These are phyloP conservation scores for Corvus moneduloides DNA, from an alignment of 2,113 vertebrate genomes.

Conservation along the genomic window DNA sequence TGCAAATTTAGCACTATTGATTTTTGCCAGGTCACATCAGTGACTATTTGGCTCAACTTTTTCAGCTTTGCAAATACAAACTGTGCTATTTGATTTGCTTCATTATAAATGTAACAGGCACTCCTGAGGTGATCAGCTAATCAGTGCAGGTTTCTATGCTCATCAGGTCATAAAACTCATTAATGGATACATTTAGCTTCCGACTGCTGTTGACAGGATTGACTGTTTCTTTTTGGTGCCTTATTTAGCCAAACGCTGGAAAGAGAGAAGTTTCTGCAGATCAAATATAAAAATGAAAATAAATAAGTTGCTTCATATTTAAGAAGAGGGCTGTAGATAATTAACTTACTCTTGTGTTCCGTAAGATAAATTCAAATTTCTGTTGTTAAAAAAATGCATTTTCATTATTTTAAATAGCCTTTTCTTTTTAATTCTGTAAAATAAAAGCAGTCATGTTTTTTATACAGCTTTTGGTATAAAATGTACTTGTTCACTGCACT, in stretches of 20 bases:
- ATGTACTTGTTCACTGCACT: neutral
- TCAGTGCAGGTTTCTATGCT: slow-evolving; percentile 14
- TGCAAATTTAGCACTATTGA: neutral
- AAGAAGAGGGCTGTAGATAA: neutral
- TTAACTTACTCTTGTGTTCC: neutral
- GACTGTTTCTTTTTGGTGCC: neutral
- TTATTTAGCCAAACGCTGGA: neutral
- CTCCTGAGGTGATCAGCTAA: slow-evolving; percentile 40
- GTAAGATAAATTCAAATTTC: neutral
- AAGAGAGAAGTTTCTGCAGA: neutral
- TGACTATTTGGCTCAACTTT: neutral
- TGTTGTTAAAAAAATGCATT: neutral
- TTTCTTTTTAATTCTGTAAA: neutral
- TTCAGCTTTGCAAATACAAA: neutral
- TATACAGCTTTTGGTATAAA: neutral
- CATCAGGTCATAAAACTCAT: slow-evolving; percentile 58
- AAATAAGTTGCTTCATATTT: slow-evolving; percentile 2
- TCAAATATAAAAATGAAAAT: neutral
- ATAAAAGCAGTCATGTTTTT: neutral
- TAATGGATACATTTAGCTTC: slow-evolving; percentile 28
- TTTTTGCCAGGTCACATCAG: neutral
- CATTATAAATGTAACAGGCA: slow-evolving; percentile 12
- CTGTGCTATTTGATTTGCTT: neutral
- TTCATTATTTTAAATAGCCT: neutral
- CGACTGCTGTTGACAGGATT: neutral